Percentiles rank a stretch among this genome's conserved stretches.
Evolutionary conservation across 2,797 vertebrate genomes (phyloP).

Genomic region (Hypotaenidia philippensis): DNA sequence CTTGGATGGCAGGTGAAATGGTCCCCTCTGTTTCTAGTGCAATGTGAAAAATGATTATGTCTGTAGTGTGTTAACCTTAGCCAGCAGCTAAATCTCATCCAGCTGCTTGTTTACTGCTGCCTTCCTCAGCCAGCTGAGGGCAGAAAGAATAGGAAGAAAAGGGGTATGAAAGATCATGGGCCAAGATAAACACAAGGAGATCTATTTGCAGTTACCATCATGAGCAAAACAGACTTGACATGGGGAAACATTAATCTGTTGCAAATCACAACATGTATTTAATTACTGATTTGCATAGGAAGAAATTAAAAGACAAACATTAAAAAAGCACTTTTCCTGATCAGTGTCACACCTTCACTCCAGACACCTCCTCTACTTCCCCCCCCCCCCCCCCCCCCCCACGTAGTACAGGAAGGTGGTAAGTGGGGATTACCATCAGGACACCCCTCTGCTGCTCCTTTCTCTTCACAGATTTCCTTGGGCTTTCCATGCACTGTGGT

Average conservation of each 20-base stretch:
- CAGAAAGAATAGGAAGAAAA: background rate
- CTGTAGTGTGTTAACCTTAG: background rate
- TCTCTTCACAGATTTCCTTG: background rate
- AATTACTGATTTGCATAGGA: background rate
- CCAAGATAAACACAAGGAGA: background rate
- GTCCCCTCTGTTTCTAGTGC: background rate
- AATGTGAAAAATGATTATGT: background rate
- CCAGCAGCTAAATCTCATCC: background rate
- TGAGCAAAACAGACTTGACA: background rate
- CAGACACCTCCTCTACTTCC: background rate
- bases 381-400: accelerated
- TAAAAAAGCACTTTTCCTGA: too few species aligned
- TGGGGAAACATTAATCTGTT: background rate
- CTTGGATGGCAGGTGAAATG: background rate
- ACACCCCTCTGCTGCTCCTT: accelerated
- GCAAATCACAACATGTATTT: background rate
- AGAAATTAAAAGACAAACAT: too few species aligned
- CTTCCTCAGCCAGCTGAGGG: background rate
- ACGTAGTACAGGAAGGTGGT: background rate
- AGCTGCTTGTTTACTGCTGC: background rate
- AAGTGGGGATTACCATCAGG: background rate
- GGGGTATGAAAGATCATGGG: background rate
- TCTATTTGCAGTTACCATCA: background rate
- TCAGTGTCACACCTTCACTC: background rate
- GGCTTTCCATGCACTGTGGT: background rate